A percentile compares a stretch with the other conserved stretches of the same genome.
Conservation (phyloP, 2,797 vertebrate genomes). For the Dromococcyx pavoninus region DNA sequence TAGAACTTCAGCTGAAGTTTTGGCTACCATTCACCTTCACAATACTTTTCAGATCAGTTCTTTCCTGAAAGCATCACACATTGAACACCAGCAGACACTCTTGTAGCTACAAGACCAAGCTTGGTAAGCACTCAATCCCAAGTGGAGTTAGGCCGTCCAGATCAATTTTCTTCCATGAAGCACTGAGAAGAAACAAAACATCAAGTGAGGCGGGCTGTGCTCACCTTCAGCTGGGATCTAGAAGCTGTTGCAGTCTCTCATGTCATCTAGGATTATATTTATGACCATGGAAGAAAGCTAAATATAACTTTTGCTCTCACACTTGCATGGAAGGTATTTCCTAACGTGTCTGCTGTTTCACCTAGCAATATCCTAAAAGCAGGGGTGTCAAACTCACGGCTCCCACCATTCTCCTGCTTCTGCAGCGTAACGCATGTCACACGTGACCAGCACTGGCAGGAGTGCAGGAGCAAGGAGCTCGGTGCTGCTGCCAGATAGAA, state of each 20-base stretch:
- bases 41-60: background rate
- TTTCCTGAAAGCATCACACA: accelerated
- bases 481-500: no score
- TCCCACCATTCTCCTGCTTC: no score
- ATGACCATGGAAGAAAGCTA: background rate
- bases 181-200: background rate
- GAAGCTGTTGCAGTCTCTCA: background rate
- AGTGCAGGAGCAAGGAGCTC: no score
- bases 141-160: background rate
- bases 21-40: background rate
- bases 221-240: background rate
- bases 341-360: accelerated
- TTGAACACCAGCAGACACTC: background rate
- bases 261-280: background rate
- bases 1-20: background rate
- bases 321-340: background rate
- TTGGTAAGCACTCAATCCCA: background rate
- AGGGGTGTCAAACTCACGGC: no score
- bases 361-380: background rate
- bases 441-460: no score
- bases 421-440: no score
- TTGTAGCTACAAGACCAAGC: background rate
- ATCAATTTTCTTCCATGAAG: background rate
- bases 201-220: no score
- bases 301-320: background rate